These are phyloP conservation scores for Conus canariensis DNA, from an alignment of 2,888 invertebrate genomes.

Conservation along the genomic window DNA sequence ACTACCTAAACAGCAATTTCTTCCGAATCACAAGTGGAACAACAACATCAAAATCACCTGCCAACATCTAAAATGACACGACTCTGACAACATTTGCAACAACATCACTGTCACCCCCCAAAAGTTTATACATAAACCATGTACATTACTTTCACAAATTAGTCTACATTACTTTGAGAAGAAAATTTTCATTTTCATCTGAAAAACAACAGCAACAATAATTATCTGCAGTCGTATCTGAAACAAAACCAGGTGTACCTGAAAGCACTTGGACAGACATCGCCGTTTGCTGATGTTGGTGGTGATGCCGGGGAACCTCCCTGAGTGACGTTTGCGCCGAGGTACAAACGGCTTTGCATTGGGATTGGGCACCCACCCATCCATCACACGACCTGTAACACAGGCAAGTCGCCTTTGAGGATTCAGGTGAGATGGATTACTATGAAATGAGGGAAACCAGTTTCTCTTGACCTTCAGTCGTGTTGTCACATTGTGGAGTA, in stretches of 20 bases:
- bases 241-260: constrained; percentile 39
- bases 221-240: not conserved
- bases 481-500: not conserved
- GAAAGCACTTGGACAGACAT: constrained; percentile 51
- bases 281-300: constrained; percentile 45
- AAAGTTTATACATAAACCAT: too few relatives aligned
- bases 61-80: too few relatives aligned
- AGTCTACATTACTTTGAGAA: too few relatives aligned
- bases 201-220: too few relatives aligned
- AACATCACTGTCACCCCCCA: too few relatives aligned
- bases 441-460: not conserved
- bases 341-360: constrained; percentile 52
- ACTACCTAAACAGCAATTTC: too few relatives aligned
- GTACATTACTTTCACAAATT: too few relatives aligned
- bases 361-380: constrained; percentile 54
- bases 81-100: too few relatives aligned
- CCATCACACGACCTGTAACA: constrained; percentile 45
- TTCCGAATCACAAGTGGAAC: too few relatives aligned
- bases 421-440: constrained; percentile 3
- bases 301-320: constrained; percentile 30
- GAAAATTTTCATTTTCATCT: too few relatives aligned
- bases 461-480: not conserved
- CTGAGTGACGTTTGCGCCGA: constrained; percentile 36
- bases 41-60: too few relatives aligned
- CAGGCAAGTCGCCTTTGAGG: not conserved